Conservation (phyloP, 2,797 vertebrate genomes). For the Arvicola amphibius region DNA sequence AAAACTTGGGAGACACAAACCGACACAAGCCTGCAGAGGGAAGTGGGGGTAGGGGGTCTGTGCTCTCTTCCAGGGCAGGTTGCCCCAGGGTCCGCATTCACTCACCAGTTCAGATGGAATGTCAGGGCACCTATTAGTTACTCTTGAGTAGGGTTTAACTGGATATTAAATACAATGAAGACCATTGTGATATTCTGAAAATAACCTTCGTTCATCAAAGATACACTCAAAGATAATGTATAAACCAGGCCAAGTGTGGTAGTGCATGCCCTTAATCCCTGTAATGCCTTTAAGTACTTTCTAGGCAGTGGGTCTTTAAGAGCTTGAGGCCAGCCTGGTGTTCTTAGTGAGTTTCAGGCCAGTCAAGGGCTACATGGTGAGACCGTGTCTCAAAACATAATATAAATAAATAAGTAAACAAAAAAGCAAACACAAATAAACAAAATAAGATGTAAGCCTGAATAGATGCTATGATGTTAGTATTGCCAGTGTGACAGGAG, state of each 20-base stretch:
- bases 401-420: not conserved
- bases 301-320: not conserved
- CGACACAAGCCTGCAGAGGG: too few species aligned
- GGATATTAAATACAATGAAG: conserved; percentile 56
- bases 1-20: too few species aligned
- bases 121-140: too few species aligned
- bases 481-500: not conserved
- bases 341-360: not conserved
- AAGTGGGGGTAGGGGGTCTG: too few species aligned
- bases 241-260: not conserved
- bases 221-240: not conserved
- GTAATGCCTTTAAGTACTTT: not conserved
- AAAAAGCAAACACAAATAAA: not conserved
- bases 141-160: conserved; percentile 39
- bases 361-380: not conserved
- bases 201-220: conserved; percentile 27
- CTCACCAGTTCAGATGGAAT: too few species aligned
- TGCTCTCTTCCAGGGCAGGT: too few species aligned
- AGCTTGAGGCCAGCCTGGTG: not conserved
- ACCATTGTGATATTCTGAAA: conserved; percentile 27
- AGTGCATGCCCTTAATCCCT: not conserved
- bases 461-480: not conserved
- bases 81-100: too few species aligned
- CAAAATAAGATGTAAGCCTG: not conserved
- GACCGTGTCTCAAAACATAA: not conserved